Conservation (phyloP, 2,797 vertebrate species). For the Labroides dimidiatus region DNA sequence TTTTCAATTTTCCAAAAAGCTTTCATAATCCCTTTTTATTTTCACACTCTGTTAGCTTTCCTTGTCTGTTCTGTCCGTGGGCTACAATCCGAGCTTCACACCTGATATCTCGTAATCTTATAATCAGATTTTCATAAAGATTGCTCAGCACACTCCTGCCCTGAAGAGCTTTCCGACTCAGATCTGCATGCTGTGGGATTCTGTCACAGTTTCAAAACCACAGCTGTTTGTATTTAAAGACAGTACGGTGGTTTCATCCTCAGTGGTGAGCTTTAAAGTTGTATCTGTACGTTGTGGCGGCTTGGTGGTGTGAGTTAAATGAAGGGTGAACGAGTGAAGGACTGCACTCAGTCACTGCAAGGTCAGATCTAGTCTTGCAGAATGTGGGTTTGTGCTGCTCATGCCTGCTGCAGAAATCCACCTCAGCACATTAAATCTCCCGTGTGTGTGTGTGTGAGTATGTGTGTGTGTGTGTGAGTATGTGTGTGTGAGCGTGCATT, state of each 20-base stretch:
- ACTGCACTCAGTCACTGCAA: not conserved
- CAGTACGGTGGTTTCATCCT: not conserved
- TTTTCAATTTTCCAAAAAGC: not conserved
- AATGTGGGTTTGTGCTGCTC: not conserved
- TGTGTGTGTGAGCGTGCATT: conserved; percentile 20
- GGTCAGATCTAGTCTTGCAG: not conserved
- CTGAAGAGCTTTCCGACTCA: no score
- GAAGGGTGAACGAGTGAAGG: not conserved
- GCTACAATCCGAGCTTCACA: not conserved
- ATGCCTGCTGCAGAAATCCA: not conserved
- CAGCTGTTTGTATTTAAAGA: not conserved
- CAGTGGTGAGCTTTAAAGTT: not conserved
- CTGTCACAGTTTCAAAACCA: not conserved
- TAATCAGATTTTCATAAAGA: conserved; percentile 14
- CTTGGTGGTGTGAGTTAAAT: not conserved
- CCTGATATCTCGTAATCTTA: conserved; percentile 1
- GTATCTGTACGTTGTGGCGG: not conserved
- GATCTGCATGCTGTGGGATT: not conserved
- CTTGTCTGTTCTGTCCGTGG: not conserved
- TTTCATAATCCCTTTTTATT: not conserved
- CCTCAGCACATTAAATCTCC: not conserved
- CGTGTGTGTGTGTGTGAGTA: no score
- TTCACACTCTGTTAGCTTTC: not conserved
- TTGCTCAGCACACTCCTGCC: not conserved
- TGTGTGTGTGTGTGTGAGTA: not conserved